These are phyloP conservation scores for Lepus townsendii DNA, from an alignment of 2,797 vertebrate genomes.

Conservation along the genomic window DNA sequence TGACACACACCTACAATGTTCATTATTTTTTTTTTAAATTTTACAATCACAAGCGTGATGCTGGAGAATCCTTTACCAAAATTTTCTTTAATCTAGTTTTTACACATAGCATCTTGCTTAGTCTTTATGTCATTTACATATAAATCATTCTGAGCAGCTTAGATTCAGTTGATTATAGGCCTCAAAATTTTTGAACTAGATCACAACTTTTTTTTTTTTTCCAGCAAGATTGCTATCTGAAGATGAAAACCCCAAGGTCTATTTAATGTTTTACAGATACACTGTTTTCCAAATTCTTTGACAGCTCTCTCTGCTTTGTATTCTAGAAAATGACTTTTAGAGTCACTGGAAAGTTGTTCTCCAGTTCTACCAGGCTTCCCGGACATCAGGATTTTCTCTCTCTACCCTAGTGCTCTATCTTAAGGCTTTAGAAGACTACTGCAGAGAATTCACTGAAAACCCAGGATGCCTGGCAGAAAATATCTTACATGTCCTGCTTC, in stretches of 20 bases:
- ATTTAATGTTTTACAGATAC: neutral
- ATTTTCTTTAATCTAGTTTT: neutral
- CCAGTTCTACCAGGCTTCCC: neutral
- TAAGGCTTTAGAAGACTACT: neutral
- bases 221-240: neutral
- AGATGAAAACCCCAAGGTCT: neutral
- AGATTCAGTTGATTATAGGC: neutral
- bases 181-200: neutral
- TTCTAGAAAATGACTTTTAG: neutral
- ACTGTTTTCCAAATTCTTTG: neutral
- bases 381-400: neutral
- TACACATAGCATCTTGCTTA: neutral
- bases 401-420: neutral
- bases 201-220: neutral
- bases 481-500: neutral
- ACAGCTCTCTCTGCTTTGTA: neutral
- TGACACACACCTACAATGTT: neutral
- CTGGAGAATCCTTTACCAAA: neutral
- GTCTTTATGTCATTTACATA: neutral
- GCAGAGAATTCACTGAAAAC: neutral
- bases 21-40: neutral
- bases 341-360: neutral
- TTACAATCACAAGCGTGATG: neutral
- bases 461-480: neutral
- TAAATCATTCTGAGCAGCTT: neutral